Base-by-base conservation (phyloP, 2,113 vertebrate genomes). In the Sakesphorus luctuosus region DNA sequence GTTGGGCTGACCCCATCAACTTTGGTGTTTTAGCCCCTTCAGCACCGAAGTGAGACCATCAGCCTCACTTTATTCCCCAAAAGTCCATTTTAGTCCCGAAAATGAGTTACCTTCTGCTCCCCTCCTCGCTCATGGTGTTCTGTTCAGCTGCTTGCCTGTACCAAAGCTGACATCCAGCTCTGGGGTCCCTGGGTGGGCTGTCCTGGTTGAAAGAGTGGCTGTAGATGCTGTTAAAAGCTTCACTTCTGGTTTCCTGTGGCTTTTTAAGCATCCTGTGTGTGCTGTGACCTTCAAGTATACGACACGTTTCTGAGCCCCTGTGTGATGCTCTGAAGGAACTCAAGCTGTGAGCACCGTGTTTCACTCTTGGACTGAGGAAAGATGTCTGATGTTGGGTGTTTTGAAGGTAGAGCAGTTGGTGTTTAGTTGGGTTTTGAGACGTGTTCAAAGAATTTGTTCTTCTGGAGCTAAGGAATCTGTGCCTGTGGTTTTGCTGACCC, bases 231-330 rank as follows among this genome's bases (percentile, higher is more conserved):
- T 26, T 18, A 19, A 18, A 21, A 69, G 43, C 50, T 74, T 61
- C 11, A 6, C 2, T 67, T 94, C 25, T 72, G 53, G 17, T 58
- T 76, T 79, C 77, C 67, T 69, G 71, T 47, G 77, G 69, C 36
- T 77, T 84, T 58, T 79, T 17, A 14, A 23, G 44, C 1, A 6
- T 5, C 3, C 11, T 13, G 31, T 33, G 38, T 7, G 6, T 7
- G 25, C 52, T 2, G 4, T 83, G 84, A 35, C n/a, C n/a, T 78
- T 46, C 0, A 9, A 56, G 81, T 13, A 49, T 0, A 1, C 24
- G 11, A 11, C 3, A 0, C 0, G 49, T 61, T 73, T 62, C 62
- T 40, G 2, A 68, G 21, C 15, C 10, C 71, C 72, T 43, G 0
- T 26, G 1, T 3, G 58, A 23, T 65, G 68, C n/a, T 91, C 21